Conservation (phyloP, 1,140 invertebrate species). For the Apis cerana region DNA sequence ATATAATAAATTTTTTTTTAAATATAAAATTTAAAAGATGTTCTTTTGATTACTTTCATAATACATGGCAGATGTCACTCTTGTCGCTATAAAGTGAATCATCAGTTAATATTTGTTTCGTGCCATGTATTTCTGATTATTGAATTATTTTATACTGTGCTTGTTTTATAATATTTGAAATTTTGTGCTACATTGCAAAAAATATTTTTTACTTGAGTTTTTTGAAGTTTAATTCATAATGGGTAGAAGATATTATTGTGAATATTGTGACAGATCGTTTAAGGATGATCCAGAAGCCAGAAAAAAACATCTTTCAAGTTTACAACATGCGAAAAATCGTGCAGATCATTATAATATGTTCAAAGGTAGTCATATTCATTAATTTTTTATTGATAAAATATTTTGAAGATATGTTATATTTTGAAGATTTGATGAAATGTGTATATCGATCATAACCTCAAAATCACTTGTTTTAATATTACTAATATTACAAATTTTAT, state of each 20-base stretch:
- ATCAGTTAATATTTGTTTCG: background rate
- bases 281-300: constrained; percentile 83
- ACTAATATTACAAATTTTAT: constrained; percentile 2
- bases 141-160: background rate
- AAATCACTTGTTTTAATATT: background rate
- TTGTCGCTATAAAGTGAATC: background rate
- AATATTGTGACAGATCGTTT: constrained; percentile 87
- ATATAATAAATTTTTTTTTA: background rate
- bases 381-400: background rate
- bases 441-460: constrained; percentile 34
- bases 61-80: constrained; percentile 11
- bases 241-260: constrained; percentile 86
- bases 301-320: constrained; percentile 85
- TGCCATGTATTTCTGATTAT: background rate
- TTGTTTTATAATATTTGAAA: background rate
- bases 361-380: constrained; percentile 80
- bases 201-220: too few species aligned
- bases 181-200: background rate
- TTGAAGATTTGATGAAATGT: background rate
- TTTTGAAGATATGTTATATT: background rate
- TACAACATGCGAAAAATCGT: constrained; percentile 83
- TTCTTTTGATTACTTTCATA: background rate
- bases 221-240: constrained; percentile 55
- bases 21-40: background rate
- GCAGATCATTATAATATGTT: constrained; percentile 84